Conservation (phyloP, 2,113 vertebrate species). For the Macrotus californicus region DNA sequence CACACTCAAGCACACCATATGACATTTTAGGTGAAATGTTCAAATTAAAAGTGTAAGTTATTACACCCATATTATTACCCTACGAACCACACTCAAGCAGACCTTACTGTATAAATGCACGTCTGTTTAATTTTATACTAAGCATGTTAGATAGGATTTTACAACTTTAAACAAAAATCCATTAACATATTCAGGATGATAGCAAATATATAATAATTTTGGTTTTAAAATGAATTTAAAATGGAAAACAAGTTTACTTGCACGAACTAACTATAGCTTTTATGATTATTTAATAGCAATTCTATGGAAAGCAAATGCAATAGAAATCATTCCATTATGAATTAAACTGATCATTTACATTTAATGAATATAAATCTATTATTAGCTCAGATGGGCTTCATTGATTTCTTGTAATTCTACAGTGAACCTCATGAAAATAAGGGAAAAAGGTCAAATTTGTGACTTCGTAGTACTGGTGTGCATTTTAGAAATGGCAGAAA, state of each 20-base stretch:
- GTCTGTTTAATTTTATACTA: background rate
- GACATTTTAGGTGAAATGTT: too few relatives aligned
- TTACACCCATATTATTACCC: too few relatives aligned
- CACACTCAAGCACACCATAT: too few relatives aligned
- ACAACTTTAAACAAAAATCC: background rate
- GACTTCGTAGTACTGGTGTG: background rate
- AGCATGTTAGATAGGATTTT: background rate
- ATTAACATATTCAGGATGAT: background rate
- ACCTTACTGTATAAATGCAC: background rate
- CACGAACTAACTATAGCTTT: background rate
- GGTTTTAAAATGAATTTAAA: constrained; percentile 26
- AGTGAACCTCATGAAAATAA: constrained; percentile 13
- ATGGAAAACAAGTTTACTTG: background rate
- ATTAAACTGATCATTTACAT: constrained; percentile 34
- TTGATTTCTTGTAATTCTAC: constrained; percentile 18
- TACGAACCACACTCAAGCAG: too few relatives aligned
- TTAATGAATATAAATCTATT: constrained; percentile 32
- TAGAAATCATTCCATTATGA: constrained; percentile 6
- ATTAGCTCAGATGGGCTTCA: constrained; percentile 17
- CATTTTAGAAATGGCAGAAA: constrained; percentile 22
- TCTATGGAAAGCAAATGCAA: constrained; percentile 19
- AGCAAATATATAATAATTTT: background rate
- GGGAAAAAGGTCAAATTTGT: background rate
- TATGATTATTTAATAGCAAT: constrained; percentile 34
- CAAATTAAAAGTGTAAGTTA: too few relatives aligned